These are phyloP conservation scores for Catonia carolina DNA, from an alignment of 2,888 invertebrate genomes.

Conservation along the genomic window DNA sequence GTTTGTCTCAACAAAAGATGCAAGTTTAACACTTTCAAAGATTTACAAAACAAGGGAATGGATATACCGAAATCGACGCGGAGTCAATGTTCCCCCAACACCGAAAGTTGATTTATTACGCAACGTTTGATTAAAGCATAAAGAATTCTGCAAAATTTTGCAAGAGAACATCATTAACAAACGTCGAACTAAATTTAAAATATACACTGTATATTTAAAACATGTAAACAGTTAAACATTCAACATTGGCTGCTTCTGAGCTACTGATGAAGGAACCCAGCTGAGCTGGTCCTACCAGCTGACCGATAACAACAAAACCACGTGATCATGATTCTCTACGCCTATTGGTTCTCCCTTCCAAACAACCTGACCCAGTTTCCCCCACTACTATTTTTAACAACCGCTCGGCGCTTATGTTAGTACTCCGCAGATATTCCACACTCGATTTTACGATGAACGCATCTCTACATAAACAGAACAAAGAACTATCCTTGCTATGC, in stretches of 20 bases:
- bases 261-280: slow-evolving; percentile 28
- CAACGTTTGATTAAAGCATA: background rate
- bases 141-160: background rate
- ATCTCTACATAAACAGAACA: no score
- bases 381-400: slow-evolving; percentile 35
- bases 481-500: no score
- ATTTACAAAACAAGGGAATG: slow-evolving; percentile 20
- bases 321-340: slow-evolving; percentile 47
- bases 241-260: slow-evolving; percentile 22
- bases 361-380: slow-evolving; percentile 50
- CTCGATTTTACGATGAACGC: no score
- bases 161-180: background rate
- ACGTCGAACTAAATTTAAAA: slow-evolving; percentile 19
- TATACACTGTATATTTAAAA: background rate
- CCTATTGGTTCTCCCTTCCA: slow-evolving; percentile 43
- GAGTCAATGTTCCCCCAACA: slow-evolving; percentile 14
- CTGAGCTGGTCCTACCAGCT: slow-evolving; percentile 44
- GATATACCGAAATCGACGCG: slow-evolving; percentile 12
- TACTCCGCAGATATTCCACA: no score
- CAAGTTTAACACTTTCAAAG: background rate
- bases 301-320: slow-evolving; percentile 64
- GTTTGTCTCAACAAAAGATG: background rate
- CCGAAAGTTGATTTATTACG: background rate
- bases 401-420: no score
- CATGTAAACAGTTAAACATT: slow-evolving; percentile 3